phyloP scores from a whole-genome alignment of 2,113 vertebrate genomes.

The Casuarius casuarius region DNA sequence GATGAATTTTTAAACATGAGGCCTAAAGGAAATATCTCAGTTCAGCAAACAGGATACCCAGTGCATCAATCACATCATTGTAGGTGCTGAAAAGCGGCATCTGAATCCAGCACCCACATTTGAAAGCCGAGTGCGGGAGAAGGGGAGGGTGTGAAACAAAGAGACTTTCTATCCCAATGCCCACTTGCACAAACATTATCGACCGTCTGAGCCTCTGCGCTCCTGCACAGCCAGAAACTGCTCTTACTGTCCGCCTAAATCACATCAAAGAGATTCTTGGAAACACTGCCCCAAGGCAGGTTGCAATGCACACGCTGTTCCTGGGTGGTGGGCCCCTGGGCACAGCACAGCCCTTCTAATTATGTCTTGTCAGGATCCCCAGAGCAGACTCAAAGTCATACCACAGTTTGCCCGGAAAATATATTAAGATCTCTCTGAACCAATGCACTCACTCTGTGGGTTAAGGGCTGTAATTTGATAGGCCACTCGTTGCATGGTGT shows the following conservation, averaged over 20 bases:
- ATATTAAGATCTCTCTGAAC: not conserved
- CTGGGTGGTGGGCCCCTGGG: not conserved
- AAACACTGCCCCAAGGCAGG: not conserved
- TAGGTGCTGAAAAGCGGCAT: conserved; percentile 7
- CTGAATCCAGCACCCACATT: conserved; percentile 22
- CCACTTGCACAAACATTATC: conserved; percentile 21
- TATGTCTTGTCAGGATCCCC: not conserved
- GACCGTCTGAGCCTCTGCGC: not conserved
- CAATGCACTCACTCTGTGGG: not conserved
- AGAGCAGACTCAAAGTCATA: not conserved
- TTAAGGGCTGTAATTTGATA: not conserved
- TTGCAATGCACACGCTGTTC: not conserved
- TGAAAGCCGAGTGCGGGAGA: conserved; percentile 13
- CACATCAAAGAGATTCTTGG: conserved; percentile 39
- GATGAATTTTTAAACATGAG: not conserved
- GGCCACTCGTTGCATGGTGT: rapidly evolving
- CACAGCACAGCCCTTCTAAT: not conserved
- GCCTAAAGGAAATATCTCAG: not conserved
- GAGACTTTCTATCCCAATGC: not conserved
- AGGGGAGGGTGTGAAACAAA: not conserved
- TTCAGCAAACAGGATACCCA: not conserved
- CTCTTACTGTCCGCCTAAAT: not conserved
- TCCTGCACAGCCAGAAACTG: not conserved
- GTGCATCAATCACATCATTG: not conserved
- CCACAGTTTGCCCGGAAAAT: not conserved